Base-by-base conservation (phyloP, 2,888 invertebrate genomes). In the Ariolimax columbianus region DNA sequence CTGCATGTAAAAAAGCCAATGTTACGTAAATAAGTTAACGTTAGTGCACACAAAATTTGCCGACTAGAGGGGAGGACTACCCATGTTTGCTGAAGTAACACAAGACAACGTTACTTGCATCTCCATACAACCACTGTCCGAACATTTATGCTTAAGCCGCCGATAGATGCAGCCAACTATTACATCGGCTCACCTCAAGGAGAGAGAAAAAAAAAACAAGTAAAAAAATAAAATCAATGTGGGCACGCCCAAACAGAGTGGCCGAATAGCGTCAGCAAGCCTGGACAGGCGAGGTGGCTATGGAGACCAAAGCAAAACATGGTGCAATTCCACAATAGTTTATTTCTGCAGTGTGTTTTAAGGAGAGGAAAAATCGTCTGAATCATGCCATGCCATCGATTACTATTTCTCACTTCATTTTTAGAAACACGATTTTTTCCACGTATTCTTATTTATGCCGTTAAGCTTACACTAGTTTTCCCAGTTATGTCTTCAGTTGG, bases 351-450 rank as follows among this genome's bases (percentile, higher is more conserved):
- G 72, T 43, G 66, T 63, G 26, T 63, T 63, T 63, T 30, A 70
- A 36, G 1, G 4, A 43, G 30, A 43, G 30, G 47, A 75, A 33
- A 75, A 75, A 51, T 14, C 17, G 0, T 3, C n/a, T 43, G 43
- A 73, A n/a, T 43, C 73, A 73, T 73, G n/a, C 73, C 26, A 73
- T 73, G n/a, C 73, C 26, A 73, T 73, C 73, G 73, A 73, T 73
- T 73, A 3, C 47, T 30, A n/a, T 43, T 73, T 30, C 40, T n/a
- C n/a, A n/a, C 43, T 47, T 43, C 36, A n/a, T 73, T 73, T 43
- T 73, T 43, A 55, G 55, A 55, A 6, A 7, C 6, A 14, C 23
- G n/a, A n/a, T n/a, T n/a, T n/a, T n/a, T n/a, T n/a, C n/a, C n/a
- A n/a, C n/a, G n/a, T n/a, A n/a, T n/a, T n/a, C n/a, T n/a, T n/a